Percentiles rank a stretch among this genome's conserved stretches.
phyloP scores from a whole-genome alignment of 35 echinoderm and acorn worm species.

The Antedon bifida region DNA sequence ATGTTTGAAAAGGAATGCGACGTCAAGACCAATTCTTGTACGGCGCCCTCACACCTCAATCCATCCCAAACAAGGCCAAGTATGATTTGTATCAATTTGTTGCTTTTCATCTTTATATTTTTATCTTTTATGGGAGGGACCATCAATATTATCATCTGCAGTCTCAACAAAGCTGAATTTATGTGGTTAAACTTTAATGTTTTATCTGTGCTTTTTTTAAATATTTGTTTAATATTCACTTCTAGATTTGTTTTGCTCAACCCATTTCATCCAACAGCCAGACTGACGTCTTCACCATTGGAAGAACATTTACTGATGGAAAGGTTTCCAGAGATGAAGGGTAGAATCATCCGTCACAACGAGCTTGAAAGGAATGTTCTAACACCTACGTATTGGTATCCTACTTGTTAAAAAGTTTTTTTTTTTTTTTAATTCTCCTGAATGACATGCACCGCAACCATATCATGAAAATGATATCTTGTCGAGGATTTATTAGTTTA shows the following conservation, averaged over 20 bases:
- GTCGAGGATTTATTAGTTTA: too few relatives aligned
- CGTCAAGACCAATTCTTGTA: conserved; percentile 12
- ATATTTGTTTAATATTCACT: too few relatives aligned
- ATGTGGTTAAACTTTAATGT: conserved; percentile 50
- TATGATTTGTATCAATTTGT: conserved; percentile 3
- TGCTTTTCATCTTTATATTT: neutral
- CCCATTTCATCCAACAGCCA: too few relatives aligned
- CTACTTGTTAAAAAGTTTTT: neutral
- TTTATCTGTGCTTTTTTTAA: too few relatives aligned
- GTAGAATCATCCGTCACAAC: neutral
- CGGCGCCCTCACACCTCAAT: too few relatives aligned
- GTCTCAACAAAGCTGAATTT: conserved; percentile 30
- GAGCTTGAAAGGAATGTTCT: neutral
- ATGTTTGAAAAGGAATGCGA: too few relatives aligned
- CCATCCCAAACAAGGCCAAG: conserved; percentile 82
- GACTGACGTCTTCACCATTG: conserved; percentile 32
- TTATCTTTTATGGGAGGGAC: neutral
- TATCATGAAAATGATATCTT: too few relatives aligned
- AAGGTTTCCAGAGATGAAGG: conserved; percentile 39
- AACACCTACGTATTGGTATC: neutral
- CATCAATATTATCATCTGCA: too few relatives aligned
- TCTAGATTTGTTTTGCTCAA: too few relatives aligned
- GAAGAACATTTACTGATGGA: conserved; percentile 61
- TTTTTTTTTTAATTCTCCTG: neutral
- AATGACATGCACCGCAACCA: neutral